Base-by-base conservation (phyloP, 2,797 vertebrate genomes). In the Poecile montanus region DNA sequence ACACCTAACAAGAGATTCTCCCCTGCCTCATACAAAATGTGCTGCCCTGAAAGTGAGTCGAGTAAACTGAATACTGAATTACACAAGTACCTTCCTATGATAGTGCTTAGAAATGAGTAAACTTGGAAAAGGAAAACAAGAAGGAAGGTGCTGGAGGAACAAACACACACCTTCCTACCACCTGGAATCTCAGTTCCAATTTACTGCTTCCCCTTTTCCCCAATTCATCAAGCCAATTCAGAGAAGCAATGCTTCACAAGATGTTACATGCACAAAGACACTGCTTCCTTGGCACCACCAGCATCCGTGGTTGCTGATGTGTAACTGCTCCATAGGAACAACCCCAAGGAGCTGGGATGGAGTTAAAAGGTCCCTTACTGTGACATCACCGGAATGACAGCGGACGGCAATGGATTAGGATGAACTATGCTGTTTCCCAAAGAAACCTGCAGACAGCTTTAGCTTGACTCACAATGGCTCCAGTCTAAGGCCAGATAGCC, bases 21-120 rank as follows among this genome's bases (percentile, higher is more conserved):
- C 11, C 18, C 45, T 0, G 0, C 25, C 58, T 34, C 0, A 0
- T 18, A 54, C 9, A 58, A 58, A 80, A 84, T 21, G 11, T 25
- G 22, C 45, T 79, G 80, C 47, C 44, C 47, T 42, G 30, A 72
- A 45, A 67, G 44, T 44, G 25, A 40, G 36, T 1, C 12, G 3
- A 57, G 13, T 8, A 22, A 72, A 36, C 13, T 45, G 20, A 60
- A 51, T 1, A 54, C 20, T 29, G 20, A 65, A 0, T 7, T 66
- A 70, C n/a, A 72, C 8, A 16, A 61, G 36, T 25, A 47, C 16
- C 21, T 62, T 76, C 61, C 36, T 62, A n/a, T 21, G 51, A 13
- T 11, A 34, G 23, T 10, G 45, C 36, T 44, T 48, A 65, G 54
- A 54, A 89, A 93, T 4, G 1, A 27, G 22, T 18, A n/a, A 79